phyloP scores from a whole-genome alignment of 1,140 invertebrate species.

The Polypedilum vanderplanki region DNA sequence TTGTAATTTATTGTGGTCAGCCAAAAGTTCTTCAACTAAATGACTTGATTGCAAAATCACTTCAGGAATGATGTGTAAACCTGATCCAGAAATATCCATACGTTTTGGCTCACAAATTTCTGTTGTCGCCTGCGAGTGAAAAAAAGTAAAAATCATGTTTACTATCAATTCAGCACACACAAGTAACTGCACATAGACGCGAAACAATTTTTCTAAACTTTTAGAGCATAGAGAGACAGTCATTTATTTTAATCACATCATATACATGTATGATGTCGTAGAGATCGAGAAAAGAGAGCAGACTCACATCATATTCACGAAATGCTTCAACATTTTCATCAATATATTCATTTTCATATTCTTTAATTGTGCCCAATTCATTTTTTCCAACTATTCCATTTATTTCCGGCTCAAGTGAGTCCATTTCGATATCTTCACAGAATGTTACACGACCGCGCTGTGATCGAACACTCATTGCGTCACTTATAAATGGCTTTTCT shows the following conservation, averaged over 20 bases:
- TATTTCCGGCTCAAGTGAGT: slow-evolving; percentile 46
- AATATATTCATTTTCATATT: background rate
- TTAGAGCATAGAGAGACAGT: slow-evolving; percentile 27
- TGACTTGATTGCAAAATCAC: slow-evolving; percentile 36
- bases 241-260: slow-evolving; percentile 22
- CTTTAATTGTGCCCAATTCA: slow-evolving; percentile 8
- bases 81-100: slow-evolving; percentile 45
- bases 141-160: slow-evolving; percentile 30
- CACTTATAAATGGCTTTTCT: background rate
- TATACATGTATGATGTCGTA: background rate
- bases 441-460: slow-evolving; percentile 28
- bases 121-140: slow-evolving; percentile 44
- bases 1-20: slow-evolving; percentile 49
- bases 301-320: background rate
- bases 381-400: slow-evolving; percentile 30
- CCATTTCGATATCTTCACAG: slow-evolving; percentile 39
- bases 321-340: background rate
- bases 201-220: slow-evolving; percentile 19
- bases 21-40: slow-evolving; percentile 49
- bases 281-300: background rate
- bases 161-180: slow-evolving; percentile 12
- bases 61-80: slow-evolving; percentile 42
- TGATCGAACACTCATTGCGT: slow-evolving; percentile 15
- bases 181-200: slow-evolving; percentile 29
- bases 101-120: slow-evolving; percentile 41